Base-by-base conservation (phyloP, 2,888 invertebrate genomes). In the Megamerina dolium region DNA sequence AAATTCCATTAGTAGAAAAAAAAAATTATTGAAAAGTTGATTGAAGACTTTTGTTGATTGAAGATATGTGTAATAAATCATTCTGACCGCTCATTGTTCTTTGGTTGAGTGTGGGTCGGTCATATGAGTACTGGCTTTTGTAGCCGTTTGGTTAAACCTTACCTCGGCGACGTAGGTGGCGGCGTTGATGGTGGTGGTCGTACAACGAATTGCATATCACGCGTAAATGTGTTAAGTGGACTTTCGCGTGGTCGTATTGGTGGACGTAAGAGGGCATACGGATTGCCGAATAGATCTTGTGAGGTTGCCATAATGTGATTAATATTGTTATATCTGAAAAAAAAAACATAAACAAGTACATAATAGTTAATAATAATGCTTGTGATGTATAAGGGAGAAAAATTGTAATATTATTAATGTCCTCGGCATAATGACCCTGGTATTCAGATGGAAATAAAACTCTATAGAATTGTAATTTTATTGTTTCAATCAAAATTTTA, bases 271-370 rank as follows among this genome's bases (percentile, higher is more conserved):
- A 66, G 58, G 23, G 68, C 64, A 54, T 70, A 71, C 31, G 70
- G 70, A 60, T 70, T 64, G 51, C 67, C 68, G 52, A 68, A 71
- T 51, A 71, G 68, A 56, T 66, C 68, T 49, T 69, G 66, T 45
- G 63, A 66, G 49, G 68, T 68, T 46, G 70, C 58, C 68, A 69
- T 68, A 68, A 70, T 69, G 45, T 60, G 61, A 48, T 53, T 55
- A 51, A 56, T 51, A 53, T 49, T 54, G 21, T 46, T 41, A 43
- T 53, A 56, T 45, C 57, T 54, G 46, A 4, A 54, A 52, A 4
- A 13, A 9, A 43, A 23, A 29, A 30, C 32, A 18, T 23, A 21
- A 14, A 4, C 14, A 8, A 30, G 9, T 26, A 26, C 12, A 10
- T 26, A 26, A 3, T 2, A 26, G 9, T 26, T 26, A 2, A 12